These are phyloP conservation scores for Dryobota labecula DNA, from an alignment of 2,888 invertebrate species.

Conservation along the genomic window DNA sequence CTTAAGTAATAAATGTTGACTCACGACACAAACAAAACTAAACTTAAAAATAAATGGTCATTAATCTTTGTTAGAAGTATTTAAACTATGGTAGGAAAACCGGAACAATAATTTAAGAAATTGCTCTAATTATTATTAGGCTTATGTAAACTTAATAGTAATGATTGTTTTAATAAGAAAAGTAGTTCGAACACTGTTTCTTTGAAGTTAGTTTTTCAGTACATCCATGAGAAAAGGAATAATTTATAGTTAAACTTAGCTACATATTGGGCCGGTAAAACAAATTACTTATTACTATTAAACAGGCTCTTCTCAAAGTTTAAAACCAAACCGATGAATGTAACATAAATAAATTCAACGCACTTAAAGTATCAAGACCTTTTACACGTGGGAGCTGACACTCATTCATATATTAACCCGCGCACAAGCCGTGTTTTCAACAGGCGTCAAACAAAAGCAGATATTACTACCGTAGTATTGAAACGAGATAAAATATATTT, in stretches of 20 bases:
- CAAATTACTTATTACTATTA: no score
- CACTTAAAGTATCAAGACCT: slow-evolving; percentile 71
- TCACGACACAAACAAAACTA: no score
- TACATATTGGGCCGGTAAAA: no score
- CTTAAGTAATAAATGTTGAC: neutral
- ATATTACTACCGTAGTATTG: slow-evolving; percentile 24
- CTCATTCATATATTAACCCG: slow-evolving; percentile 77
- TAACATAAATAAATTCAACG: neutral
- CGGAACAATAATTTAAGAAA: no score
- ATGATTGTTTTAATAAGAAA: neutral
- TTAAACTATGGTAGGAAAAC: no score
- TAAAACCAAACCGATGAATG: no score
- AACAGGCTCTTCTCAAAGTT: no score
- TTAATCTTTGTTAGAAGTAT: no score
- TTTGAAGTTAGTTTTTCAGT: neutral
- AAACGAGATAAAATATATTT: slow-evolving; percentile 10
- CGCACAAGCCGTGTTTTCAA: slow-evolving; percentile 66
- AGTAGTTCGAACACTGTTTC: neutral
- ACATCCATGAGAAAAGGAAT: neutral
- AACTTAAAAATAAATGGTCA: no score
- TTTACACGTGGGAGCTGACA: slow-evolving; percentile 57
- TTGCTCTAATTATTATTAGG: neutral
- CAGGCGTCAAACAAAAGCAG: slow-evolving; percentile 27
- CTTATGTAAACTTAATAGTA: no score
- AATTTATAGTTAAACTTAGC: no score